Percentiles rank a stretch among this genome's conserved stretches.
phyloP scores from a whole-genome alignment of 37 sponge, comb jelly and placozoan species.

The Spongia lamella region DNA sequence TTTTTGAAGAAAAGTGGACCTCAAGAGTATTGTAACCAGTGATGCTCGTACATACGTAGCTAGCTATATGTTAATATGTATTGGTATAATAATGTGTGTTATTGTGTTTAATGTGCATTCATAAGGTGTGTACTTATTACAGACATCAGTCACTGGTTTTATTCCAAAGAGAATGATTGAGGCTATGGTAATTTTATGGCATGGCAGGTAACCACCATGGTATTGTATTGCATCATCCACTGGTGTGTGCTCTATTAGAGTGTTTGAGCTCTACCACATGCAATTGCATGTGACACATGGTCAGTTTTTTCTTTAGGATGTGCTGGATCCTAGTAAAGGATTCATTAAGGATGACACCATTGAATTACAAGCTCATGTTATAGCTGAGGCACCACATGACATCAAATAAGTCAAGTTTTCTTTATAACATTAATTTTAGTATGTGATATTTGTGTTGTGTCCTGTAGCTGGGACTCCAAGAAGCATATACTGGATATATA shows the following conservation, averaged over 20 bases:
- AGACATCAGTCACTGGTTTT: conserved; percentile 89
- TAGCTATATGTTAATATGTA: too few relatives aligned
- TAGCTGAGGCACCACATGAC: conserved; percentile 97
- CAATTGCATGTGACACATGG: too few relatives aligned
- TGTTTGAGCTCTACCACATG: too few relatives aligned
- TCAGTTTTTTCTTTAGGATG: conserved; percentile 69
- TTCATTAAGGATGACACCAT: conserved; percentile 76
- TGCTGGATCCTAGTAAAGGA: conserved; percentile 72
- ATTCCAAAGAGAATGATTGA: conserved; percentile 97
- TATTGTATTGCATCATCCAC: too few relatives aligned
- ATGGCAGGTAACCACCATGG: conserved; percentile 57
- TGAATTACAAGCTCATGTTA: conserved; percentile 67
- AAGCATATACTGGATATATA: conserved; percentile 93
- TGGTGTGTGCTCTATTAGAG: too few relatives aligned
- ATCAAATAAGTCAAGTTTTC: conserved; percentile 74
- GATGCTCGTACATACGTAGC: too few relatives aligned
- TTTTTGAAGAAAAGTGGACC: too few relatives aligned
- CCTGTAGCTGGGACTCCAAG: conserved; percentile 94
- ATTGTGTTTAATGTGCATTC: neutral
- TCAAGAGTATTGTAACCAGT: too few relatives aligned
- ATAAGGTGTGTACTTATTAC: neutral
- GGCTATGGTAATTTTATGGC: conserved; percentile 87
- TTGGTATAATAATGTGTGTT: neutral
- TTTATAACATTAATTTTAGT: too few relatives aligned
- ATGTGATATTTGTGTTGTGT: neutral